These are phyloP conservation scores for Lymantria monacha DNA, from an alignment of 2,888 invertebrate genomes.

Conservation along the genomic window DNA sequence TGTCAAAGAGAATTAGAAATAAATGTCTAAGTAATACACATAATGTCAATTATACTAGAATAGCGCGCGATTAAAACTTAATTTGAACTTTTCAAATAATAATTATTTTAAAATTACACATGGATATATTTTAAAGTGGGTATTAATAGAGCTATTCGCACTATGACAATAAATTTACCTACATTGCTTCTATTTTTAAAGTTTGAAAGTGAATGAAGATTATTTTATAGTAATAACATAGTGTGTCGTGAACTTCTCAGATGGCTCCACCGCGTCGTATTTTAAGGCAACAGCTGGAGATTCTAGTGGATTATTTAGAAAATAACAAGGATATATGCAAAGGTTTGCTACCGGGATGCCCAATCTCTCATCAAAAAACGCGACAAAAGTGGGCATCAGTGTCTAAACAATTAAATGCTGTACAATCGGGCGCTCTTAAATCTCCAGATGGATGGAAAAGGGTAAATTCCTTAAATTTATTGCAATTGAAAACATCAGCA, in stretches of 20 bases:
- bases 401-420: conserved; percentile 62
- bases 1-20: too few relatives aligned
- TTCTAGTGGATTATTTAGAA: conserved; percentile 64
- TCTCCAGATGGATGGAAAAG: conserved; percentile 70
- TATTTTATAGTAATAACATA: too few relatives aligned
- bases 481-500: background rate
- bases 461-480: conserved; percentile 35
- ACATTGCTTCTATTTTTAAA: too few relatives aligned
- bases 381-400: conserved; percentile 62
- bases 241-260: conserved; percentile 16
- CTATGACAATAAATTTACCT: too few relatives aligned
- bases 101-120: too few relatives aligned
- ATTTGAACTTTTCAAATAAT: too few relatives aligned
- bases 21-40: too few relatives aligned
- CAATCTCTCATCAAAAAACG: conserved; percentile 51
- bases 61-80: too few relatives aligned
- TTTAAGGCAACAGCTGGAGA: conserved; percentile 58
- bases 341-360: conserved; percentile 52
- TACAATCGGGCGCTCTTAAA: conserved; percentile 57
- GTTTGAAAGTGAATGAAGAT: too few relatives aligned
- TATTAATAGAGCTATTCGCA: too few relatives aligned
- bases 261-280: conserved; percentile 74
- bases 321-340: conserved; percentile 61
- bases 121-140: too few relatives aligned
- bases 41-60: too few relatives aligned